phyloP scores from a whole-genome alignment of 2,797 vertebrate genomes.

The Poeciliopsis turneri region DNA sequence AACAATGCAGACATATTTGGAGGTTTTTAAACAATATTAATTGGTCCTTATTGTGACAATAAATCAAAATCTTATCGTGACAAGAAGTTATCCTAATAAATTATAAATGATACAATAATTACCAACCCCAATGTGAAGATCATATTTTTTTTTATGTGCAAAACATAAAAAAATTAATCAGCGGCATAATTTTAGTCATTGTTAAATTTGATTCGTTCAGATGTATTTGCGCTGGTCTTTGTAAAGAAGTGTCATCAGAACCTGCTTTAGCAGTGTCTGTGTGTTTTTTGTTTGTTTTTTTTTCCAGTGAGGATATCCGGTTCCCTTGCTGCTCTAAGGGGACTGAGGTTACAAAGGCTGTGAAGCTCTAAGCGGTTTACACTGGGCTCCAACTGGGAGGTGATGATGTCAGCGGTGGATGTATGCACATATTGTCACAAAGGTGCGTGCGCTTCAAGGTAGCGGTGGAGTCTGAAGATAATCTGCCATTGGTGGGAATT shows the following conservation, averaged over 20 bases:
- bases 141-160: too few relatives aligned
- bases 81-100: too few relatives aligned
- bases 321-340: slow-evolving; percentile 38
- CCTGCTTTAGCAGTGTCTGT: slow-evolving; percentile 8
- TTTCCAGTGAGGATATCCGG: slow-evolving; percentile 16
- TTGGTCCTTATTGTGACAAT: too few relatives aligned
- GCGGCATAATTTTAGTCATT: not conserved
- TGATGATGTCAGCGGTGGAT: slow-evolving; percentile 53
- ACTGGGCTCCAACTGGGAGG: slow-evolving; percentile 51
- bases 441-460: slow-evolving; percentile 41
- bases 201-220: not conserved
- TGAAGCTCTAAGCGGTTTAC: slow-evolving; percentile 73
- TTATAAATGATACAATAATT: not conserved
- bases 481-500: slow-evolving; percentile 59
- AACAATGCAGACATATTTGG: too few relatives aligned
- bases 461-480: slow-evolving; percentile 53
- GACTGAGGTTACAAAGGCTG: slow-evolving; percentile 45
- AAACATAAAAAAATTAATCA: too few relatives aligned
- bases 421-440: slow-evolving; percentile 51
- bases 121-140: not conserved
- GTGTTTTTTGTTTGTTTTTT: not conserved
- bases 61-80: too few relatives aligned
- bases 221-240: not conserved
- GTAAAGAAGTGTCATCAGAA: slow-evolving; percentile 4
- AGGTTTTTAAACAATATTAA: too few relatives aligned